phyloP scores from a whole-genome alignment of 1,140 invertebrate genomes.

The Brachionus asplanchnoidis region DNA sequence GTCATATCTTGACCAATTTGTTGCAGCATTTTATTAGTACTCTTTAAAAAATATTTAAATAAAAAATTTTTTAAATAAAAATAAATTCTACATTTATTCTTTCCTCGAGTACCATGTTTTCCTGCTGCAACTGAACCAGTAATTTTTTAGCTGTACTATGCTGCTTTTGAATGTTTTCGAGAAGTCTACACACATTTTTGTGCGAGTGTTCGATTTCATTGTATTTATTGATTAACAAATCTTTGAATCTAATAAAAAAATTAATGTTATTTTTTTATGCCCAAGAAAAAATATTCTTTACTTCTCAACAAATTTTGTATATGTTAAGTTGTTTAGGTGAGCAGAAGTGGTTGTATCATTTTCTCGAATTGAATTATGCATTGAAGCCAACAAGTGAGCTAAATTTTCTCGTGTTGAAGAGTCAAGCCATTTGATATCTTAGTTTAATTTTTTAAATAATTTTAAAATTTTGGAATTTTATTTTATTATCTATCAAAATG shows the following conservation, averaged over 20 bases:
- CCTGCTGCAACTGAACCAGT: conserved; percentile 53
- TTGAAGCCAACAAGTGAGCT: conserved; percentile 56
- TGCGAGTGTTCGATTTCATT: conserved; percentile 48
- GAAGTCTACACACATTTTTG: conserved; percentile 47
- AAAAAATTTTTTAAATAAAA: not conserved
- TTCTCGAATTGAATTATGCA: conserved; percentile 54
- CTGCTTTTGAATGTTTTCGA: conserved; percentile 49
- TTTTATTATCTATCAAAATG: no score
- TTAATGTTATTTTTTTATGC: not conserved
- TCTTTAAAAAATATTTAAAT: conserved; percentile 44
- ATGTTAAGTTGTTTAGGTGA: conserved; percentile 54
- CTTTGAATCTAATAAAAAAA: conserved; percentile 50
- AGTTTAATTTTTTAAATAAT: not conserved
- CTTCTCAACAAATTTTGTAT: conserved; percentile 56
- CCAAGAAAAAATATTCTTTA: conserved; percentile 38
- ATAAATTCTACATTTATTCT: conserved; percentile 50
- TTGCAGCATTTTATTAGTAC: conserved; percentile 52
- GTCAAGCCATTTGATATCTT: conserved; percentile 52
- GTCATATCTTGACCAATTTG: conserved; percentile 57
- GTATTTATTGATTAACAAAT: conserved; percentile 48
- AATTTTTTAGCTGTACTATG: conserved; percentile 50
- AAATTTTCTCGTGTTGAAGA: conserved; percentile 52
- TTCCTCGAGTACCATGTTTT: conserved; percentile 55
- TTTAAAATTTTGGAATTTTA: no score
- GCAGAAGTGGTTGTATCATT: conserved; percentile 52